Base-by-base conservation (phyloP, 2,113 vertebrate species). In the Pterocles orientalis region DNA sequence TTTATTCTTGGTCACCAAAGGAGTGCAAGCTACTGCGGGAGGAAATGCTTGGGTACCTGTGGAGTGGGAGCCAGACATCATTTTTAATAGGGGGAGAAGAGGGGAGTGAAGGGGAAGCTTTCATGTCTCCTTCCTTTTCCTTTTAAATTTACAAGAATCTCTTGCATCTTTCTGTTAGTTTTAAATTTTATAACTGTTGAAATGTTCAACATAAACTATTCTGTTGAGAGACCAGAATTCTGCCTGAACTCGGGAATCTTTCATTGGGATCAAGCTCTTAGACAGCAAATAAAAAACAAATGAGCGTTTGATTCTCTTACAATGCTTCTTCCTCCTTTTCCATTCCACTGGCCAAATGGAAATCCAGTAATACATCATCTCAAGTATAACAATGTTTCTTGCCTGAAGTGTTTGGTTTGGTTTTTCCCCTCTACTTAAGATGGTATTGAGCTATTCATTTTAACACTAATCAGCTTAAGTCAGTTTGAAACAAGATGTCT, bases 201-300 rank as follows among this genome's bases (percentile, higher is more conserved):
- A 92, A 71, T 70, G 33, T 36, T 17, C 15, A 36, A 20, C 2
- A 1, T 51, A 81, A 83, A 29, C 19, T 10, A 18, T 75, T 69
- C 26, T 53, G 8, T 31, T 56, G n/a, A 61, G 31, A 78, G 23
- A 50, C 6, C 0, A 3, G 47, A 93, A 73, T 95, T 95, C 45
- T 86, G 31, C 13, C 41, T 48, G n/a, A 93, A 78, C 26, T 84
- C 16, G 2, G 45, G 65, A 88, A 62, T 90, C 51, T 90, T 82
- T 88, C 48, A 53, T 19, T 65, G 45, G 36, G 36, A 88, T 65
- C 36, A 88, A 80, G 47, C 53, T 77, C 18, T 82, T 81, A 64
- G 29, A 41, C 41, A 76, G 34, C 79, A 94, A 90, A 89, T 88
- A 90, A 65, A 56, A 95, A 83, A 3, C 70, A 94, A 96, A 93